Base-by-base conservation (phyloP, 2,797 vertebrate genomes). In the Ataeniobius toweri region DNA sequence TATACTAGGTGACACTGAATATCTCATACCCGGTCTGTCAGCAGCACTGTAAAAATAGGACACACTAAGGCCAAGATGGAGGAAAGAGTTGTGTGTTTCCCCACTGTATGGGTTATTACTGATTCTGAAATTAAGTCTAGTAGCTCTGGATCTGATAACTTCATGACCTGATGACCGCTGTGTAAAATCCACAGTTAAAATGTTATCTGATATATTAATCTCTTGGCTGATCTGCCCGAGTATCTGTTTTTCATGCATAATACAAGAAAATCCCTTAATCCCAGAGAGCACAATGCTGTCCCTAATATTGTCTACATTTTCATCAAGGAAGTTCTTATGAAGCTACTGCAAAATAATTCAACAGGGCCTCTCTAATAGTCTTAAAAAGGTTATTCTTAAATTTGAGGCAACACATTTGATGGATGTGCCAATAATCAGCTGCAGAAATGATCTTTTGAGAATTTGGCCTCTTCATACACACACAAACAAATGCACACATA, bases 101-200 rank as follows among this genome's bases (percentile, higher is more conserved):
- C 55, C 46, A 70, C 53, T 85, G 59, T 71, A 74, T 73, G 51
- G 78, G 72, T 80, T 80, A 77, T 86, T 86, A 78, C 84, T 90
- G 86, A 88, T 85, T 78, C 79, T 83, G 61, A n/a, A 68, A 85
- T 88, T 82, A 79, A 75, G 26, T 73, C 46, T 71, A 79, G 56
- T 74, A 79, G 78, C 69, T 75, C 55, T 73, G 53, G 73, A 80
- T 86, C 85, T 69, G 73, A 86, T 85, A 39, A 86, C 76, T 65
- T 77, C 31, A 28, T 46, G 51, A 83, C 82, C 61, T 18, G 55
- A 41, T 78, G 81, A 86, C 79, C 80, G 51, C 48, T 56, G 59
- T 28, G 14, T 65, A 1, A 80, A 18, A 82, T 28, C 67, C 75
- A 85, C 81, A 74, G n/a, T 69, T 51, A 31, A 71, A 71, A 80